Conservation (phyloP, 2,888 invertebrate genomes). For the Meganola albula region DNA sequence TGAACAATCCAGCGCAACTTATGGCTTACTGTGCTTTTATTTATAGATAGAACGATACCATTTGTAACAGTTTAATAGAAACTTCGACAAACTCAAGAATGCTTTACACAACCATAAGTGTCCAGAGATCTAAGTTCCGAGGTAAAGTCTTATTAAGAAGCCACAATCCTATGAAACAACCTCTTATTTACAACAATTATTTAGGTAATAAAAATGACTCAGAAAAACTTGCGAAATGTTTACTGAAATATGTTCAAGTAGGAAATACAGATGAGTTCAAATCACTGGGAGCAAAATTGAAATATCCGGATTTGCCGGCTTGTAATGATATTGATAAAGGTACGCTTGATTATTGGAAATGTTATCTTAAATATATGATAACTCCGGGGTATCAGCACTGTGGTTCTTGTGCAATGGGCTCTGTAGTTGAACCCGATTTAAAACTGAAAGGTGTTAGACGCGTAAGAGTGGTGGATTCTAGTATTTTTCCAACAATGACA, state of each 20-base stretch:
- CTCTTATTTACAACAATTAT: conserved; percentile 78
- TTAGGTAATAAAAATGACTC: conserved; percentile 71
- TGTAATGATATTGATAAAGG: conserved; percentile 30
- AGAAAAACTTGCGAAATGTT: conserved; percentile 46
- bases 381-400: conserved; percentile 83
- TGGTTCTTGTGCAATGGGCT: conserved; percentile 85
- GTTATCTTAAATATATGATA: conserved; percentile 79
- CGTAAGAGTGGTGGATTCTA: conserved; percentile 83
- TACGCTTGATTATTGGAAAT: conserved; percentile 81
- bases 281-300: conserved; percentile 36
- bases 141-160: conserved; percentile 74
- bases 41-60: too few relatives aligned
- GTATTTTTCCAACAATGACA: conserved; percentile 82
- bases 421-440: conserved; percentile 81
- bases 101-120: too few relatives aligned
- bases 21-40: too few relatives aligned
- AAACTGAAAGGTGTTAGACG: conserved; percentile 79
- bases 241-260: conserved; percentile 43
- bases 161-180: conserved; percentile 70
- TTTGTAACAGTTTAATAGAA: too few relatives aligned
- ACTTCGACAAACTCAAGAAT: too few relatives aligned
- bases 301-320: conserved; percentile 18
- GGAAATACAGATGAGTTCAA: conserved; percentile 53
- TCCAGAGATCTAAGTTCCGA: conserved; percentile 66
- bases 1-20: too few relatives aligned